Conservation (phyloP, 1,140 invertebrate species). For the Chironomus tepperi region DNA sequence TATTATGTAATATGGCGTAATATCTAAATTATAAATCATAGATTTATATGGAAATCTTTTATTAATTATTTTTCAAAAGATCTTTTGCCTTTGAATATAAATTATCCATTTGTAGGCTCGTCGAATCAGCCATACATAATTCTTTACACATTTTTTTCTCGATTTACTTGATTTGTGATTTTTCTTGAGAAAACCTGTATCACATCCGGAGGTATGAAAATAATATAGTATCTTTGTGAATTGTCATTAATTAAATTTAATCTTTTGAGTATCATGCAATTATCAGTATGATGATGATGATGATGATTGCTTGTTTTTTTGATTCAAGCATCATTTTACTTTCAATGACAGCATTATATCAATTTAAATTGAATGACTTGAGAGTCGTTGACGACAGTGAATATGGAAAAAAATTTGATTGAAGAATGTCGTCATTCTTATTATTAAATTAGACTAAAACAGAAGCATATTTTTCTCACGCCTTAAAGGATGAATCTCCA, state of each 20-base stretch:
- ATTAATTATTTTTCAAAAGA: too few species aligned
- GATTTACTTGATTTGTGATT: too few species aligned
- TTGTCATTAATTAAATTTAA: slow-evolving; percentile 3
- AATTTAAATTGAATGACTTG: neutral
- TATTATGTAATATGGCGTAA: too few species aligned
- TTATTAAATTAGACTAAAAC: neutral
- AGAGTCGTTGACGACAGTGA: neutral
- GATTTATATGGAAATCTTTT: too few species aligned
- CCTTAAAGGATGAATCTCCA: too few species aligned
- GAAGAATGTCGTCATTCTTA: neutral
- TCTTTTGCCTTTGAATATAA: too few species aligned
- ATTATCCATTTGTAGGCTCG: too few species aligned
- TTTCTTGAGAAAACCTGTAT: neutral
- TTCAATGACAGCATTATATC: neutral
- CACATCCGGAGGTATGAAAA: slow-evolving; percentile 4
- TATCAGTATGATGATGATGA: neutral
- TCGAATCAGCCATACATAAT: too few species aligned
- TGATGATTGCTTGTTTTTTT: neutral
- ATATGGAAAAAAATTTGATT: neutral
- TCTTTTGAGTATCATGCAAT: neutral
- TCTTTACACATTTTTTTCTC: too few species aligned
- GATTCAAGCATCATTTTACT: neutral
- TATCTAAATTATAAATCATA: too few species aligned
- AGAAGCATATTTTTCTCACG: neutral
- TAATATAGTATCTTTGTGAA: neutral